phyloP scores from a whole-genome alignment of 2,113 vertebrate genomes.

The Triplophysa dalaica region DNA sequence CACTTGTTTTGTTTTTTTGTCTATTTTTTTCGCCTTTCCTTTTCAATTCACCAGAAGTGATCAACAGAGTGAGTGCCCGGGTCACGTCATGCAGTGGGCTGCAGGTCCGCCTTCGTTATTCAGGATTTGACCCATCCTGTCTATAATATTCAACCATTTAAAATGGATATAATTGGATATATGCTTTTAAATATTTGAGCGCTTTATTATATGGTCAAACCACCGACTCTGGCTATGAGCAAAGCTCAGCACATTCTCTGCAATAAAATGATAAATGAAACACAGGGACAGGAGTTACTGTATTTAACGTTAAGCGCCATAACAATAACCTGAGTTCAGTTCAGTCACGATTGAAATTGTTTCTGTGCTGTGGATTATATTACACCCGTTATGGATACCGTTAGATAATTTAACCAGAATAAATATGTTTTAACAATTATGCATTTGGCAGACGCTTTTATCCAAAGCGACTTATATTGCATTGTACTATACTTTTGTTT shows the following conservation, averaged over 20 bases:
- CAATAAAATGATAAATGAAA: background rate
- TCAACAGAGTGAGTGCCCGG: conserved; percentile 34
- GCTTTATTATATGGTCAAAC: background rate
- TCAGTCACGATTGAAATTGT: background rate
- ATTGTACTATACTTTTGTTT: no score
- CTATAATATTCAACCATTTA: conserved; percentile 3
- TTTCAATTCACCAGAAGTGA: conserved; percentile 55
- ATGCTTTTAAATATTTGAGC: background rate
- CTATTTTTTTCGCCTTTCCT: conserved; percentile 51
- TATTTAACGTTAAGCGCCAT: background rate
- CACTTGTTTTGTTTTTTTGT: conserved; percentile 63
- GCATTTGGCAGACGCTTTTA: no score
- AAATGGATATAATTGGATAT: background rate
- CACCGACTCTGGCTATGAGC: background rate
- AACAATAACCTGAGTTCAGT: background rate
- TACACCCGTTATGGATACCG: background rate
- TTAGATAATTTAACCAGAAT: no score
- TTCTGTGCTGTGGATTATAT: background rate
- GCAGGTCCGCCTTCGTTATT: background rate
- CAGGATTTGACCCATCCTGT: conserved; percentile 16
- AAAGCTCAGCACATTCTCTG: background rate
- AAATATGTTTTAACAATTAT: no score
- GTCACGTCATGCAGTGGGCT: conserved; percentile 1
- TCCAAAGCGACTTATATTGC: no score
- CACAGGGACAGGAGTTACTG: background rate